Conservation (phyloP, 2,888 invertebrate genomes). For the Metacarcinus magister region DNA sequence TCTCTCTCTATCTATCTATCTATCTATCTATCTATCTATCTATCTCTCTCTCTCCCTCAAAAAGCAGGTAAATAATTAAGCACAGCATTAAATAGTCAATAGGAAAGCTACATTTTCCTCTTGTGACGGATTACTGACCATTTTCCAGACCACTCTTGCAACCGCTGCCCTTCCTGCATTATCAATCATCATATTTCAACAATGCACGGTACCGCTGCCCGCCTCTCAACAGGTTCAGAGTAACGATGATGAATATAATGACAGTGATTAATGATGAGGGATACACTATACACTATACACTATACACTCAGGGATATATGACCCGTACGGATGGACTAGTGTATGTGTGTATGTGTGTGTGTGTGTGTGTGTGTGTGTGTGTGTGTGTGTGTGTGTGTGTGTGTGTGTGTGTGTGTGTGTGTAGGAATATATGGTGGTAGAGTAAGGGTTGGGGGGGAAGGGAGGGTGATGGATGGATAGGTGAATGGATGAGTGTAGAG, state of each 20-base stretch:
- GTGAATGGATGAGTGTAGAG: neutral
- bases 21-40: no score
- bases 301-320: neutral
- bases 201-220: neutral
- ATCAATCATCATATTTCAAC: neutral
- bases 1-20: neutral
- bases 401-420: no score
- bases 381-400: no score
- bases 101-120: no score
- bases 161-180: neutral
- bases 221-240: neutral
- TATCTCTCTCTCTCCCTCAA: neutral
- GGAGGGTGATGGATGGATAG: neutral
- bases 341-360: neutral
- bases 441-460: no score
- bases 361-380: neutral
- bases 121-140: neutral
- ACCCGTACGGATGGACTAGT: neutral
- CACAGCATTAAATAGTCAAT: no score
- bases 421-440: no score
- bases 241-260: slow-evolving; percentile 15
- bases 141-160: neutral
- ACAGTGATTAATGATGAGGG: neutral
- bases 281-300: neutral
- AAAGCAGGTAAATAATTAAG: neutral